Evolutionary conservation across 1,140 invertebrate species (phyloP).

Genomic region (Bathynomus jamesi): DNA sequence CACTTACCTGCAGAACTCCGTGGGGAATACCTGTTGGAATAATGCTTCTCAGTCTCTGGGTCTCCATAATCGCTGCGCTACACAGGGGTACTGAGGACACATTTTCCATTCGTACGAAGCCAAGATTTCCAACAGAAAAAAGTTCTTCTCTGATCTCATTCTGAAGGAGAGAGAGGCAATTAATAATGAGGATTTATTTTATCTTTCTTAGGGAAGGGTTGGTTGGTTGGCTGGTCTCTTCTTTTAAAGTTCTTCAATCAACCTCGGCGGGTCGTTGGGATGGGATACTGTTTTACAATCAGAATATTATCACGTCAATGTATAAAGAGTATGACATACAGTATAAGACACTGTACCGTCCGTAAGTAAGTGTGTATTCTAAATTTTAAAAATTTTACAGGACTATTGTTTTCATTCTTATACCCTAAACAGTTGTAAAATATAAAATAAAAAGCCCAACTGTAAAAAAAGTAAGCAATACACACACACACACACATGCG

Average conservation of each 20-base stretch:
- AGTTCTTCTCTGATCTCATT: too few species aligned
- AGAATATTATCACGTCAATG: background rate
- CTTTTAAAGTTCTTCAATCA: too few species aligned
- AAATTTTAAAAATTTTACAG: background rate
- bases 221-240: too few species aligned
- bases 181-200: too few species aligned
- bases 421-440: background rate
- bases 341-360: background rate
- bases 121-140: too few species aligned
- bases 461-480: background rate
- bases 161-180: too few species aligned
- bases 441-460: background rate
- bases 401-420: background rate
- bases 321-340: background rate
- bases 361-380: background rate
- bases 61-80: slow-evolving; percentile 62
- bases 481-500: background rate
- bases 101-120: slow-evolving; percentile 44
- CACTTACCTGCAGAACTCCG: slow-evolving; percentile 58
- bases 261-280: too few species aligned
- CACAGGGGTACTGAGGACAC: slow-evolving; percentile 48
- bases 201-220: too few species aligned
- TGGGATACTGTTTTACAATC: background rate
- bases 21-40: slow-evolving; percentile 76
- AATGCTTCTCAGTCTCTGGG: slow-evolving; percentile 65